Percentiles rank a stretch among this genome's conserved stretches.
These are phyloP conservation scores for Pseudorectes ferrugineus DNA, from an alignment of 2,113 vertebrate genomes.

Conservation along the genomic window DNA sequence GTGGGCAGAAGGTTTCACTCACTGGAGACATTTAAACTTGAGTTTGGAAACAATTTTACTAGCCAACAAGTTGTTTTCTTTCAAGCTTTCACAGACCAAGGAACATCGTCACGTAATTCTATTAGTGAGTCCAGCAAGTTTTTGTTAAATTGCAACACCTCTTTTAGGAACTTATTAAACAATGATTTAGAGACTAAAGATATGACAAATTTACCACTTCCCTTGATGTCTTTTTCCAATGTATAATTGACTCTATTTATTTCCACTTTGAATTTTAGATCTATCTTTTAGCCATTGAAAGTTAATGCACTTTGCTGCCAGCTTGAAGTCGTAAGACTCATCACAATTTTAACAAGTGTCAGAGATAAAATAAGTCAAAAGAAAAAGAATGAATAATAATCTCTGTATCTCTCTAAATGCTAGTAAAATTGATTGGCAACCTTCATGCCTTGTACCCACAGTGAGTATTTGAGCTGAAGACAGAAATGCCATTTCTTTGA, in stretches of 20 bases:
- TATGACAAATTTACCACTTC: background rate
- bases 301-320: background rate
- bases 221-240: background rate
- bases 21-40: background rate
- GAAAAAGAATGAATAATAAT: background rate
- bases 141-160: background rate
- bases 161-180: background rate
- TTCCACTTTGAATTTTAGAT: background rate
- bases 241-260: background rate
- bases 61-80: background rate
- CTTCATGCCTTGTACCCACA: background rate
- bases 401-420: background rate
- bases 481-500: background rate
- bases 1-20: background rate
- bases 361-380: background rate
- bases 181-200: background rate
- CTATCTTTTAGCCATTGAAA: background rate
- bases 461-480: background rate
- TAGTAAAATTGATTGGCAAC: background rate
- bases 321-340: background rate
- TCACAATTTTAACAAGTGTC: background rate
- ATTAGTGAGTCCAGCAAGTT: background rate
- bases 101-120: background rate
- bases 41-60: conserved; percentile 5
- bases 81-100: background rate